Evolutionary conservation across 1,140 invertebrate genomes (phyloP), one percentile per base, ranked within the genome.

Genomic region (Sesamia nonagrioides): DNA sequence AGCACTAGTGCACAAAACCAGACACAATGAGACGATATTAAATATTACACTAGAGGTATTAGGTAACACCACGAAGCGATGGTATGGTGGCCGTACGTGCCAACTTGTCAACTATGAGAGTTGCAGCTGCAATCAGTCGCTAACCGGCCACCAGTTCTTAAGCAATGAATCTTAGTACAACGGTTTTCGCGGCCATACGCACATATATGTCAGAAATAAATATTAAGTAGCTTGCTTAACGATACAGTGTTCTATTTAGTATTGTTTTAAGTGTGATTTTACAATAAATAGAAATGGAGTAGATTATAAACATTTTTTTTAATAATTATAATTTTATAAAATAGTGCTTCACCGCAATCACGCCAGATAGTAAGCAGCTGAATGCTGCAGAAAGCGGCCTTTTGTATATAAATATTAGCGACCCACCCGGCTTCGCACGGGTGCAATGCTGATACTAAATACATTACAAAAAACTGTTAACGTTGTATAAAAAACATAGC

Each of bases 71-170:
- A 61, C 75, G 58, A 75, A 69, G 79, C 58, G 56, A 77, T 80
- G 56, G 71, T 66, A 75, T 77, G 74, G 77, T 60, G 73, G 61
- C 74, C 78, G 45, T 48, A 48, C 45, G 13, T 9, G 11, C 11
- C 7, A 81, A 87, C 88, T 85, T 86, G 84, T 79, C 78, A 69
- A 50, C 21, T 74, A n/a, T 50, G 63, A 68, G 63, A 68, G 17
- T 45, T 27, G 77, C 77, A 42, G 86, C 88, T 81, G 90, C 90
- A 91, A 91, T 89, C 90, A 89, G 87, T 86, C 90, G 84, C 86
- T 92, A 89, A 90, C 89, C 86, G 77, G 83, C 33, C 77, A 74
- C 71, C 80, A 79, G 80, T 48, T 37, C 82, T 91, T 90, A 80
- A 78, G 89, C 84, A 91, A 91, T 50, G 58, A 35, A 61, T 75